A percentile compares a stretch with the other conserved stretches of the same genome.
These are phyloP conservation scores for Amblyjoppa fuscipennis DNA, from an alignment of 2,888 invertebrate genomes.

Conservation along the genomic window DNA sequence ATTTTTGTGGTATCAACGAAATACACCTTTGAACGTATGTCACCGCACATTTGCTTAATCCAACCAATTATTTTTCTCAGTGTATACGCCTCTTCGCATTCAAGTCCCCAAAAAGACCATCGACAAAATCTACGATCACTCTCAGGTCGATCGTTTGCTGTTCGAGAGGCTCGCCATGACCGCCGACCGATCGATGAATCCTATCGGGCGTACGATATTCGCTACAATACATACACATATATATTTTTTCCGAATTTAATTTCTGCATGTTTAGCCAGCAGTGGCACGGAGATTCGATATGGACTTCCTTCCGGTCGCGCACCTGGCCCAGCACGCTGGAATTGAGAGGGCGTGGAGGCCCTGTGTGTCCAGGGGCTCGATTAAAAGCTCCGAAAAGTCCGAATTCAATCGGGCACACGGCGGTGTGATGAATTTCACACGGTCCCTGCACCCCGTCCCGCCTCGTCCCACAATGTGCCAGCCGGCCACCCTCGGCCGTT, in stretches of 20 bases:
- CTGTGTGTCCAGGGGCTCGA: constrained; percentile 36
- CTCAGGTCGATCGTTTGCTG: too few relatives aligned
- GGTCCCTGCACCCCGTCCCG: constrained; percentile 17
- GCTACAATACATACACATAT: too few relatives aligned
- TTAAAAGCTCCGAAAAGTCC: constrained; percentile 65
- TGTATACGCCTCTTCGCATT: too few relatives aligned
- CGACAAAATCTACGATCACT: too few relatives aligned
- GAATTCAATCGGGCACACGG: constrained; percentile 60
- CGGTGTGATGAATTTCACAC: constrained; percentile 67
- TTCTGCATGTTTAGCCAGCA: not conserved
- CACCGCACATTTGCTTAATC: too few relatives aligned
- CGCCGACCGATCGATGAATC: too few relatives aligned
- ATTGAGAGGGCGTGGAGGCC: constrained; percentile 37
- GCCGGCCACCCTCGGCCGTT: constrained; percentile 29
- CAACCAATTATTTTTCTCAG: too few relatives aligned
- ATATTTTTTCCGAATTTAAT: not conserved
- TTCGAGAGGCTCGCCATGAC: too few relatives aligned
- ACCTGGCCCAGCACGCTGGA: constrained; percentile 49
- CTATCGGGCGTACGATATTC: too few relatives aligned
- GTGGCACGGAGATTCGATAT: constrained; percentile 20
- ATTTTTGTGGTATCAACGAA: too few relatives aligned
- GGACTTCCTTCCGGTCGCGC: constrained; percentile 60
- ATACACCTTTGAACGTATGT: too few relatives aligned
- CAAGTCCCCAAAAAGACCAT: too few relatives aligned
- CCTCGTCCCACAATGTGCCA: constrained; percentile 19